These are phyloP conservation scores for Myanophis thanlyinensis DNA, from an alignment of 2,113 vertebrate species.

Conservation along the genomic window DNA sequence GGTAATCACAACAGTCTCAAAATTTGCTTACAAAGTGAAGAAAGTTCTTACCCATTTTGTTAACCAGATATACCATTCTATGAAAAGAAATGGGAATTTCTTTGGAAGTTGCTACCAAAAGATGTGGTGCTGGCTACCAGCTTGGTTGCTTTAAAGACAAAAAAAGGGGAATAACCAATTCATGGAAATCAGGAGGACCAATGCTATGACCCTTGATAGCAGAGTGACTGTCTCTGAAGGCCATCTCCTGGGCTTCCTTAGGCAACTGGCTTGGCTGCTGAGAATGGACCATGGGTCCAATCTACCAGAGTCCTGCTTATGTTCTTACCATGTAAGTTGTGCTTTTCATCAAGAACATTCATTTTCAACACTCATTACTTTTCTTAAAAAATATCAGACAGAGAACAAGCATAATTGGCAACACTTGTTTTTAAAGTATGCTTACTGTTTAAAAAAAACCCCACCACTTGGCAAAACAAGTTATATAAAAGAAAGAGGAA, in stretches of 20 bases:
- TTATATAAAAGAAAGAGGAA: conserved; percentile 19
- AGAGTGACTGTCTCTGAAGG: background rate
- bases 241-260: background rate
- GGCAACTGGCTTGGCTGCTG: background rate
- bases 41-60: background rate
- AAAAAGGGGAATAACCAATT: background rate
- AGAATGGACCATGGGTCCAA: background rate
- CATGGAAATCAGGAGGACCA: background rate
- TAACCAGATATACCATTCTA: background rate
- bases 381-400: background rate
- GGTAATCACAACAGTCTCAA: background rate
- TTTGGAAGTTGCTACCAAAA: background rate
- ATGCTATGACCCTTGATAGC: background rate
- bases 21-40: background rate
- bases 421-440: background rate
- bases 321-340: background rate
- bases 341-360: background rate
- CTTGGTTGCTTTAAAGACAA: background rate
- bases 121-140: background rate
- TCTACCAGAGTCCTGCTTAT: background rate
- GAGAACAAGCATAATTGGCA: background rate
- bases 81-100: background rate
- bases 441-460: background rate
- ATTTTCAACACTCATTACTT: background rate
- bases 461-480: background rate